Evolutionary conservation across 2,888 invertebrate species (phyloP).

Genomic region (Drosophila crucigera): DNA sequence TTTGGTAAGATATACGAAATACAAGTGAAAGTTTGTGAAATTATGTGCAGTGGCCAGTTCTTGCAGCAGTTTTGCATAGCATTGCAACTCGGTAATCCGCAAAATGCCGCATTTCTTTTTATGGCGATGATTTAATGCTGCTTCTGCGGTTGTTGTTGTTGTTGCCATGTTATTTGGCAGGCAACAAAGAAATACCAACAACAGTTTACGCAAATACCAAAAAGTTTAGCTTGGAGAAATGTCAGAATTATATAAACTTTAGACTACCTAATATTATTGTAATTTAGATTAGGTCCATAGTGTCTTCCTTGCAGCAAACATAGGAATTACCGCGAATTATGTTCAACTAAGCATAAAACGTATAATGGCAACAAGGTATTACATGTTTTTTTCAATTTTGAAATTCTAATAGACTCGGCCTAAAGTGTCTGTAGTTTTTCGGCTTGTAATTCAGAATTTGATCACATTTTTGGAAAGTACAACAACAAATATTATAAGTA

Average conservation of each 20-base stretch:
- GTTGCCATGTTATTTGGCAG: conserved; percentile 6
- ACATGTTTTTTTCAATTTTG: background rate
- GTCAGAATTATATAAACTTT: conserved; percentile 19
- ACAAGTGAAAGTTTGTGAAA: conserved; percentile 15
- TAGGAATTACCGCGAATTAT: background rate
- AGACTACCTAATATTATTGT: background rate
- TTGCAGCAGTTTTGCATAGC: background rate
- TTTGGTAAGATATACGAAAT: conserved; percentile 71
- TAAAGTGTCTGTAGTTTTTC: background rate
- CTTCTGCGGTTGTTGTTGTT: conserved; percentile 8
- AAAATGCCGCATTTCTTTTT: conserved; percentile 49
- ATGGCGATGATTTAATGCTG: conserved; percentile 59
- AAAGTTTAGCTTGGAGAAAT: conserved; percentile 6
- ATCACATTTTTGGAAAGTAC: conserved; percentile 14
- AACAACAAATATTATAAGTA: conserved; percentile 32
- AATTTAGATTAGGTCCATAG: too few species aligned
- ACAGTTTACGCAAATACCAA: conserved; percentile 6
- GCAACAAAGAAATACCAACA: conserved; percentile 33
- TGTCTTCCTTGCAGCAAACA: background rate
- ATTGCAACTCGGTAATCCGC: background rate
- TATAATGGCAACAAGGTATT: background rate
- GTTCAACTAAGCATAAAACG: background rate
- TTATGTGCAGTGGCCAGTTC: background rate
- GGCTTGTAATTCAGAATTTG: background rate
- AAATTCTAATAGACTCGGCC: background rate